Percentiles rank a stretch among this genome's conserved stretches.
Evolutionary conservation across 2,888 invertebrate genomes (phyloP).

Genomic region (Acanthoscelides obtectus): DNA sequence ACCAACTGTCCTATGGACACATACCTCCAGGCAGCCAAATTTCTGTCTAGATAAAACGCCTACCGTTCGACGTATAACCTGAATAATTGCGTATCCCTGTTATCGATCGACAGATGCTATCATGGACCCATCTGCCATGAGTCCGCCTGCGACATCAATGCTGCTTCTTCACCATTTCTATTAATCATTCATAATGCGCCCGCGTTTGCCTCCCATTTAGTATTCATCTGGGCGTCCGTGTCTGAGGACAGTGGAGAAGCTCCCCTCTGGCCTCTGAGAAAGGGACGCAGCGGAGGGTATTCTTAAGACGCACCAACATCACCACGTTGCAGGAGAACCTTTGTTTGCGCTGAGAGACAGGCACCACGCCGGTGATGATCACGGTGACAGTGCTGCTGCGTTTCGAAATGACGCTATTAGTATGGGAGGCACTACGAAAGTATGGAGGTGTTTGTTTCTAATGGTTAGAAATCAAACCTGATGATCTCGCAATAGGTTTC

Average conservation of each 20-base stretch:
- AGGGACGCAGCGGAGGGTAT: neutral
- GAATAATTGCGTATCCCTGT: no score
- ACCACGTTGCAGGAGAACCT: neutral
- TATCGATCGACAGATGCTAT: no score
- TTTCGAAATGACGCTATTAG: neutral
- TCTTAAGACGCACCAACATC: neutral
- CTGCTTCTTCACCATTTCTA: neutral
- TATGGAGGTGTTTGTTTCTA: no score
- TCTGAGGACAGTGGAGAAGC: neutral
- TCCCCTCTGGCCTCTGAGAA: neutral
- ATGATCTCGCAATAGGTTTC: no score
- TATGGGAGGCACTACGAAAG: no score
- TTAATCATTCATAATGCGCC: neutral
- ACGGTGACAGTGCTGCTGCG: neutral
- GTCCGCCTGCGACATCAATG: no score
- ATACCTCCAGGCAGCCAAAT: no score
- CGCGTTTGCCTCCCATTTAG: neutral
- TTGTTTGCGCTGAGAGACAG: neutral
- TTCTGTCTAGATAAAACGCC: no score
- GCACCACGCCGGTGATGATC: neutral
- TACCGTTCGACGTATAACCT: no score
- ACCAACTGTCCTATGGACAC: no score
- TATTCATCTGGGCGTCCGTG: neutral
- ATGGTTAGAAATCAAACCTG: no score
- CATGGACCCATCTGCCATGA: no score